phyloP scores from a whole-genome alignment of 2,888 invertebrate species.

The Drosophila borborema region DNA sequence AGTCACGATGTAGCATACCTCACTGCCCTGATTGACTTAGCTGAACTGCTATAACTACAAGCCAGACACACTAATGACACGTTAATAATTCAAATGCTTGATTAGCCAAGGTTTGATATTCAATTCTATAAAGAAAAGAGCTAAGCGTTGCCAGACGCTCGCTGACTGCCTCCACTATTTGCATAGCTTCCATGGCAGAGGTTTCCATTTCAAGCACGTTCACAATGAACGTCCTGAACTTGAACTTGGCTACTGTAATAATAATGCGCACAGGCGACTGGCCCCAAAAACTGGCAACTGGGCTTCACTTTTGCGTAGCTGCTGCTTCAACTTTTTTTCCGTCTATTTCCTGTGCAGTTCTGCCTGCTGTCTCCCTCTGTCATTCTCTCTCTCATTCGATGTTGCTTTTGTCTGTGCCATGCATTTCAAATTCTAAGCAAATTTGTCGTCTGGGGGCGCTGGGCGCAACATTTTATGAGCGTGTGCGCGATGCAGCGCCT shows the following conservation, averaged over 20 bases:
- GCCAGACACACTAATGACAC: background rate
- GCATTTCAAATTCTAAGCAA: constrained; percentile 81
- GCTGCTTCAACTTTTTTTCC: constrained; percentile 16
- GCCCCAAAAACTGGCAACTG: constrained; percentile 26
- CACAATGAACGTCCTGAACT: constrained; percentile 60
- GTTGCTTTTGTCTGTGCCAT: constrained; percentile 53
- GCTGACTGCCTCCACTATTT: background rate
- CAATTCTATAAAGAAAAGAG: background rate
- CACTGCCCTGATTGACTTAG: background rate
- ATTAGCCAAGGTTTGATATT: background rate
- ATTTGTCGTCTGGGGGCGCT: constrained; percentile 68
- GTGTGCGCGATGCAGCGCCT: constrained; percentile 71
- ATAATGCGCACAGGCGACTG: constrained; percentile 28
- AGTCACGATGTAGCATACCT: background rate
- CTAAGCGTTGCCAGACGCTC: background rate
- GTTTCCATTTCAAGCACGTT: constrained; percentile 64
- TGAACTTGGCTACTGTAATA: constrained; percentile 72
- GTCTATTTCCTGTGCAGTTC: constrained; percentile 34
- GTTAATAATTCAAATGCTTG: constrained; percentile 1
- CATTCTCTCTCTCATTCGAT: background rate
- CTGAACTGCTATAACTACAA: background rate
- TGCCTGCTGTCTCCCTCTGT: background rate
- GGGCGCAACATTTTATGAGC: constrained; percentile 78
- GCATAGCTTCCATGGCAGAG: constrained; percentile 9
- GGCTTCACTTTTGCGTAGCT: constrained; percentile 35